phyloP scores from a whole-genome alignment of 1,140 invertebrate genomes.

The Chlorops oryzae region DNA sequence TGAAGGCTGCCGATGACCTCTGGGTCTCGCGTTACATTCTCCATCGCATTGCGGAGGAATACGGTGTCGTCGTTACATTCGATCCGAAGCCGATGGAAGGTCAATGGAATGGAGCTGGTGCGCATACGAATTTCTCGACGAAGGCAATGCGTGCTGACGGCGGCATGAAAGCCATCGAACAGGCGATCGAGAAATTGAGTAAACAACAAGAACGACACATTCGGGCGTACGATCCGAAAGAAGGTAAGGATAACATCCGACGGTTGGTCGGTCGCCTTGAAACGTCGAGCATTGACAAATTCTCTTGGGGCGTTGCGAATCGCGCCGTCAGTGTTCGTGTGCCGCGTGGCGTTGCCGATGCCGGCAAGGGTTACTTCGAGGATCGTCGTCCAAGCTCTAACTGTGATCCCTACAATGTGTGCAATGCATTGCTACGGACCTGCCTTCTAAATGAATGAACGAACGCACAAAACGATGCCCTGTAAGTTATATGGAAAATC shows the following conservation, averaged over 20 bases:
- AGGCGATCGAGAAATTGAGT: conserved; percentile 71
- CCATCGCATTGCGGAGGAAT: conserved; percentile 83
- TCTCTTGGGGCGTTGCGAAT: conserved; percentile 67
- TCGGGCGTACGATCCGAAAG: conserved; percentile 80
- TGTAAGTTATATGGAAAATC: too few relatives aligned
- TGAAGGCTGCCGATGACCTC: conserved; percentile 76
- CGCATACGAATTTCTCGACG: conserved; percentile 75
- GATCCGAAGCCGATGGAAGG: conserved; percentile 84
- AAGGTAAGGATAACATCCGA: conserved; percentile 76
- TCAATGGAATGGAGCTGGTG: conserved; percentile 89
- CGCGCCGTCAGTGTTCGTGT: conserved; percentile 66
- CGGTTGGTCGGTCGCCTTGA: conserved; percentile 74
- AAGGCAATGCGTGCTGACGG: conserved; percentile 73
- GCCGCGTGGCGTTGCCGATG: conserved; percentile 68
- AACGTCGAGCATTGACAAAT: conserved; percentile 78
- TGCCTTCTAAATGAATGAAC: conserved; percentile 55
- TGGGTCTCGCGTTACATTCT: conserved; percentile 74
- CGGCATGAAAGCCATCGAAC: conserved; percentile 67
- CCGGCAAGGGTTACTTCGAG: conserved; percentile 80
- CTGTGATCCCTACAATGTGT: conserved; percentile 77
- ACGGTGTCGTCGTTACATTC: conserved; percentile 71
- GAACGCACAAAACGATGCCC: too few relatives aligned
- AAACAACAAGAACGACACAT: conserved; percentile 81
- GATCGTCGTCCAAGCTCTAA: conserved; percentile 83
- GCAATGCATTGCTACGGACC: conserved; percentile 63